Evolutionary conservation across 2,113 vertebrate genomes (phyloP).

Genomic region (Suncus etruscus): DNA sequence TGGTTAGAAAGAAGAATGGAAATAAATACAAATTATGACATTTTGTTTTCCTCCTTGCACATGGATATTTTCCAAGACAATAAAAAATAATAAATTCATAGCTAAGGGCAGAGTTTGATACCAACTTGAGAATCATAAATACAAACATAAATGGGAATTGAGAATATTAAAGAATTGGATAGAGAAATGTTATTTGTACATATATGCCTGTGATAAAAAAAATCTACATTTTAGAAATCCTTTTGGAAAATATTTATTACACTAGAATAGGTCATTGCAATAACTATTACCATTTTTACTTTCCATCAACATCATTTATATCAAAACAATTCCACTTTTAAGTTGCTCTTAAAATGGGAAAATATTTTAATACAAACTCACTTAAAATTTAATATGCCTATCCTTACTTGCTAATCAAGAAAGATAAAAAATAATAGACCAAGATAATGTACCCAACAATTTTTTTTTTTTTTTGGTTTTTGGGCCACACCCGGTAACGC

Average conservation of each 20-base stretch:
- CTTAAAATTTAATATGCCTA: background rate
- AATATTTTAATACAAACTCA: constrained; percentile 35
- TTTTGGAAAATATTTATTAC: background rate
- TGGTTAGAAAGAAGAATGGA: constrained; percentile 64
- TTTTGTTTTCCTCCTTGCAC: constrained; percentile 72
- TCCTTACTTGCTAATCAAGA: background rate
- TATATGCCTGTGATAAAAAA: background rate
- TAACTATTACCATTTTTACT: constrained; percentile 34
- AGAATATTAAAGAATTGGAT: constrained; percentile 13
- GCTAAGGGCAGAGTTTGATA: constrained; percentile 67
- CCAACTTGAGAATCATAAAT: constrained; percentile 61
- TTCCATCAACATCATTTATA: constrained; percentile 16
- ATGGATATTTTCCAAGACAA: constrained; percentile 71
- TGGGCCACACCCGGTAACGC: too few relatives aligned
- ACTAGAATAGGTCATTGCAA: constrained; percentile 10
- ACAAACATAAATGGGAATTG: constrained; percentile 34
- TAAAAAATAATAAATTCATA: constrained; percentile 73
- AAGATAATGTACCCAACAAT: background rate
- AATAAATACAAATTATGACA: constrained; percentile 55
- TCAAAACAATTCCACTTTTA: constrained; percentile 45
- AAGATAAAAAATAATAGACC: constrained; percentile 9
- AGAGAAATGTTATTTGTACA: background rate
- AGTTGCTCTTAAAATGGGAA: constrained; percentile 56
- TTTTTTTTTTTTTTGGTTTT: too few relatives aligned
- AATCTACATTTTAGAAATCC: background rate